A percentile compares a stretch with the other conserved stretches of the same genome.
phyloP scores from a whole-genome alignment of 2,888 invertebrate genomes.

The Drosophila hamatofila region DNA sequence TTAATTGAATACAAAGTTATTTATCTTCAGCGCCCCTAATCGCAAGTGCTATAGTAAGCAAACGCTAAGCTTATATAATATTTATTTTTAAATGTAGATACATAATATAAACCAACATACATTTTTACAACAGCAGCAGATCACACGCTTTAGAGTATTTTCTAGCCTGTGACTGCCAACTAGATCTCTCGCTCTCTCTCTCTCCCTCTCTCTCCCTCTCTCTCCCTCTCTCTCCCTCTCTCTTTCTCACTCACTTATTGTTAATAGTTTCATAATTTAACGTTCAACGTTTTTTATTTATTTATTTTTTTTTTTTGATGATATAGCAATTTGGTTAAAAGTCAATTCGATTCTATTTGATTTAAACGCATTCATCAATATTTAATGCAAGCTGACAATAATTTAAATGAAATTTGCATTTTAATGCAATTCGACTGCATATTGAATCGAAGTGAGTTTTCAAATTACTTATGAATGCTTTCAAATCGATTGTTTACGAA shows the following conservation, averaged over 20 bases:
- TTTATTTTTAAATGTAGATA: too few species aligned
- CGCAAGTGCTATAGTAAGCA: too few species aligned
- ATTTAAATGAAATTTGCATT: slow-evolving; percentile 35
- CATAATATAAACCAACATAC: too few species aligned
- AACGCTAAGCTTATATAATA: too few species aligned
- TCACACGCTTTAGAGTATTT: not conserved
- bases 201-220: not conserved
- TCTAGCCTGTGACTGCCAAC: not conserved
- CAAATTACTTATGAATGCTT: slow-evolving; percentile 30
- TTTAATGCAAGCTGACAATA: slow-evolving; percentile 35
- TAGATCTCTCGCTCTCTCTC: not conserved
- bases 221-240: not conserved
- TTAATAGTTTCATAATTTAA: slow-evolving; percentile 3
- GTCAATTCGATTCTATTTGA: slow-evolving; percentile 18
- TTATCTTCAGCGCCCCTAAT: too few species aligned
- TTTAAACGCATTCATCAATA: slow-evolving; percentile 13
- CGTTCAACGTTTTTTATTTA: not conserved
- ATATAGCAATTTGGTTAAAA: slow-evolving; percentile 35
- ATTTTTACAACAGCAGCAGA: too few species aligned
- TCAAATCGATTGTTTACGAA: slow-evolving; percentile 1
- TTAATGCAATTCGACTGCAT: slow-evolving; percentile 10
- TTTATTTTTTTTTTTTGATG: not conserved
- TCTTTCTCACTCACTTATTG: not conserved
- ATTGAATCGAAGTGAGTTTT: slow-evolving; percentile 23
- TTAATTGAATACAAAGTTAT: too few species aligned